phyloP scores from a whole-genome alignment of 2,113 vertebrate species.

The Hepsetus odoe region DNA sequence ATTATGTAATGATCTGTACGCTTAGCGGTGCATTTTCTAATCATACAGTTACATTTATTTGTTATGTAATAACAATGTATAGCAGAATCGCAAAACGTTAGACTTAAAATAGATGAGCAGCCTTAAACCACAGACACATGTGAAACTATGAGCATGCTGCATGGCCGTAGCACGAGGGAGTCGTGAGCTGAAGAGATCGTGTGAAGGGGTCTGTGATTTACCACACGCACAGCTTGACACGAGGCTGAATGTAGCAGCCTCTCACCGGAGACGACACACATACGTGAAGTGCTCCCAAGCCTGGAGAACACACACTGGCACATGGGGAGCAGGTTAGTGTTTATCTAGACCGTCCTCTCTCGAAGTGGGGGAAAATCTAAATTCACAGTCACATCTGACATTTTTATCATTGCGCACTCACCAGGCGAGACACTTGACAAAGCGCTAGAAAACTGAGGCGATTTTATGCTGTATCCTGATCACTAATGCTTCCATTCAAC shows the following conservation, averaged over 20 bases:
- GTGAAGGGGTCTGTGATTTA: constrained; percentile 37
- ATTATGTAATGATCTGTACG: no score
- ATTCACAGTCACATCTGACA: constrained; percentile 14
- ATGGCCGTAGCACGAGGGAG: constrained; percentile 19
- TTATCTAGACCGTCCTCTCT: constrained; percentile 8
- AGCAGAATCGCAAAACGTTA: not conserved
- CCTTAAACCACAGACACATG: not conserved
- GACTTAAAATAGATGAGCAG: not conserved
- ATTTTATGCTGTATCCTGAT: no score
- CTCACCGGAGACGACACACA: constrained; percentile 46
- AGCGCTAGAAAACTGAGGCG: not conserved
- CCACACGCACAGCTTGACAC: constrained; percentile 38
- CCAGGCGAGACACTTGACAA: not conserved
- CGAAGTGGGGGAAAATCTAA: not conserved
- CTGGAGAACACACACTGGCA: constrained; percentile 1
- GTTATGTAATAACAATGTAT: not conserved
- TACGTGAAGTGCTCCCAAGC: constrained; percentile 50
- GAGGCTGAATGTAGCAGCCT: constrained; percentile 54
- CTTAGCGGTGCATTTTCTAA: not conserved
- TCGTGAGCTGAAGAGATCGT: constrained; percentile 41
- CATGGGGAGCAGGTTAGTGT: not conserved
- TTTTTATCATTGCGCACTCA: not conserved
- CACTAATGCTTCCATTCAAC: no score
- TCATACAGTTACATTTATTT: not conserved
- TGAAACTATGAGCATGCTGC: not conserved